Conservation (phyloP, 2,113 vertebrate species). For the Lamprotornis superbus region DNA sequence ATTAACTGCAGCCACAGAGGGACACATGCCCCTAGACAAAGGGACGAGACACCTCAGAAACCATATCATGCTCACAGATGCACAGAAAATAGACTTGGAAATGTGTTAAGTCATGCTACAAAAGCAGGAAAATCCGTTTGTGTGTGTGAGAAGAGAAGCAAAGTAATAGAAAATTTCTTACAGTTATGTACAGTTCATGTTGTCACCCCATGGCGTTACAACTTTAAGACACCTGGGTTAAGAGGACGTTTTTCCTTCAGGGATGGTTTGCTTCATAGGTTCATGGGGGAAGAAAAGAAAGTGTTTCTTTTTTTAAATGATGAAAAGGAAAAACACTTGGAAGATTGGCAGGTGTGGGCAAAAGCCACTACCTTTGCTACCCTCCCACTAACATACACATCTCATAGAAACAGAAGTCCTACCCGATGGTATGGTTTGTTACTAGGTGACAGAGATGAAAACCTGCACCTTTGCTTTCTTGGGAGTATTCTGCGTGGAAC, state of each 20-base stretch:
- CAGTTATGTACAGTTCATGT: background rate
- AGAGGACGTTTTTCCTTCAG: background rate
- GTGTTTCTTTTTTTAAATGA: rapidly evolving
- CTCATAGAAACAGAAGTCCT: background rate
- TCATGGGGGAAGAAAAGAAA: background rate
- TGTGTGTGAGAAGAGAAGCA: background rate
- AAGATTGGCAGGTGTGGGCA: background rate
- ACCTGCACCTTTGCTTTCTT: background rate
- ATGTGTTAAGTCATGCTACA: background rate
- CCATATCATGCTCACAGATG: background rate
- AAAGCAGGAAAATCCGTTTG: background rate
- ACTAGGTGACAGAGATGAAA: background rate
- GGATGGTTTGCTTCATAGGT: background rate
- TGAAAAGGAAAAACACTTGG: background rate
- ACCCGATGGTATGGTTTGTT: rapidly evolving
- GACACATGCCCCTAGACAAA: background rate
- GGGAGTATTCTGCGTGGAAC: background rate
- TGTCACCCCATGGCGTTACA: rapidly evolving
- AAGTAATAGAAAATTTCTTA: background rate
- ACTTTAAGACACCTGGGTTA: background rate
- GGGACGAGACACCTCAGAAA: background rate
- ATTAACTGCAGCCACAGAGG: background rate
- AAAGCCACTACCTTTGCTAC: background rate
- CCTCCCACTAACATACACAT: background rate
- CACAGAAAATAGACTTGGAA: background rate